phyloP scores from a whole-genome alignment of 2,113 vertebrate species.

The Calidris pugnax region DNA sequence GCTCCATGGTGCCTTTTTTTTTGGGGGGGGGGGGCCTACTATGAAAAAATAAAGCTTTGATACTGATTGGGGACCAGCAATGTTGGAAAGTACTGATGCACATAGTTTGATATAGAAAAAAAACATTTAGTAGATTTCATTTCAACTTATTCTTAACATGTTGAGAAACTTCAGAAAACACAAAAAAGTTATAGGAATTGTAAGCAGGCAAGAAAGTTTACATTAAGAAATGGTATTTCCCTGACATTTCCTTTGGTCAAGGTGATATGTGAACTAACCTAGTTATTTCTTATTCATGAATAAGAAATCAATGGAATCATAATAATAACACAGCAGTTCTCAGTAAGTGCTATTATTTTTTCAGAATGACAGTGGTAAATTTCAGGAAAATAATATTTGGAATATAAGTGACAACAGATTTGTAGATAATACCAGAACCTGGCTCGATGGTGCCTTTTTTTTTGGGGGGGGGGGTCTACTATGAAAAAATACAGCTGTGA shows the following conservation, averaged over 20 bases:
- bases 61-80: too few species aligned
- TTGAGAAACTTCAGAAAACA: neutral
- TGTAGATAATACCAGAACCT: neutral
- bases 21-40: neutral
- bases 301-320: neutral
- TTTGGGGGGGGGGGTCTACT: neutral
- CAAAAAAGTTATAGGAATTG: neutral
- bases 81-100: neutral
- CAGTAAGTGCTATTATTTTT: neutral
- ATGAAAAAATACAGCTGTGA: neutral
- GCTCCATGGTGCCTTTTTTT: neutral
- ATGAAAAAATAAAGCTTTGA: too few species aligned
- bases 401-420: neutral
- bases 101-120: neutral
- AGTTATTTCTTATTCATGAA: neutral
- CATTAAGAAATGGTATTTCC: neutral
- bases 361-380: neutral
- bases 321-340: neutral
- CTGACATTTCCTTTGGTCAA: neutral
- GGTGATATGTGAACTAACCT: neutral
- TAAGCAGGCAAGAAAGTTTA: neutral
- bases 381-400: neutral
- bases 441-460: neutral
- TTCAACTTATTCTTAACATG: neutral
- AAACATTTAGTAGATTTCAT: neutral